Conservation (phyloP, 2,797 vertebrate genomes). For the Esox lucius region DNA sequence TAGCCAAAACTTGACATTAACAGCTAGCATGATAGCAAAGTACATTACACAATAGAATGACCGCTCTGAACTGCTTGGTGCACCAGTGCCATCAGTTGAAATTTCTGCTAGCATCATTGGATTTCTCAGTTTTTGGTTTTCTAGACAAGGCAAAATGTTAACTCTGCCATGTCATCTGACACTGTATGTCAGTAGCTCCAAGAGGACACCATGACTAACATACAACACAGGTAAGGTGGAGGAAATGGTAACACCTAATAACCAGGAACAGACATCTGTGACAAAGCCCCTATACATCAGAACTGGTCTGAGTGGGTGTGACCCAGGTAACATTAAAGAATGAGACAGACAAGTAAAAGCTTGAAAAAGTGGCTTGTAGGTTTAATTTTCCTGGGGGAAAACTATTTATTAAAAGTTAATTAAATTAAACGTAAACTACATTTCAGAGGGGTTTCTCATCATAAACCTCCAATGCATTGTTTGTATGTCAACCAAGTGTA, state of each 20-base stretch:
- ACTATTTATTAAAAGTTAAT: background rate
- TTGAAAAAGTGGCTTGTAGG: background rate
- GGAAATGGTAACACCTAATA: background rate
- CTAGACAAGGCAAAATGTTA: background rate
- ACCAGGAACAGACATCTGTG: background rate
- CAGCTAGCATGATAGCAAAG: slow-evolving; percentile 4
- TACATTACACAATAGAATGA: background rate
- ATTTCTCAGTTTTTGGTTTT: background rate
- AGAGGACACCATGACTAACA: background rate
- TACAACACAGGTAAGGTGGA: background rate
- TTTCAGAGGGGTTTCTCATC: background rate
- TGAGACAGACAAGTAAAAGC: background rate
- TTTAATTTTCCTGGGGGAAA: background rate
- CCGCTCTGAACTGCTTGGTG: background rate
- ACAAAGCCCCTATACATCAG: too few species aligned
- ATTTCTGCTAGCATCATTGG: too few species aligned
- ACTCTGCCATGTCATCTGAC: background rate
- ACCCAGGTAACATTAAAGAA: background rate
- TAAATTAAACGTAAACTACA: background rate
- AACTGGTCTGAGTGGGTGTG: background rate
- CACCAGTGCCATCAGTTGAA: background rate
- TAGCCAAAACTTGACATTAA: background rate
- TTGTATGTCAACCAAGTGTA: background rate
- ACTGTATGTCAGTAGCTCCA: background rate
- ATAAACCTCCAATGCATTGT: background rate